Conservation (phyloP, 2,113 vertebrate species). For the Bubo scandiacus region DNA sequence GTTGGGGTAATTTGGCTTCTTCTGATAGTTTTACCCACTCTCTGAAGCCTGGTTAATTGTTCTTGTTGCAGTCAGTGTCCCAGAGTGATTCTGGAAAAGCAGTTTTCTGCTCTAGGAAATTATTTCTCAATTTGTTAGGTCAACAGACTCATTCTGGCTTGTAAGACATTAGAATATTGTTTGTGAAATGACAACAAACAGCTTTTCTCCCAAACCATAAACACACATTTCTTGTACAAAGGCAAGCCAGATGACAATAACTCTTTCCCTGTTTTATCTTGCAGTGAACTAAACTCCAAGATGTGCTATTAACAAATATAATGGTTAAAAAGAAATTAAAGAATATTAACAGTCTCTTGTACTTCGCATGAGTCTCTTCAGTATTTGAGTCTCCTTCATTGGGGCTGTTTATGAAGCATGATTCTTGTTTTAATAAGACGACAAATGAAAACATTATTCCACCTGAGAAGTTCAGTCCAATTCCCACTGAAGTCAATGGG, state of each 20-base stretch:
- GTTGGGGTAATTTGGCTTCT: neutral
- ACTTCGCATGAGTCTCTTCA: neutral
- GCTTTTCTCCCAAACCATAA: neutral
- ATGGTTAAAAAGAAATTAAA: neutral
- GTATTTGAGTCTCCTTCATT: neutral
- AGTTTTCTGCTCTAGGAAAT: slow-evolving; percentile 16
- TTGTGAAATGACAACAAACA: neutral
- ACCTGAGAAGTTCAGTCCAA: neutral
- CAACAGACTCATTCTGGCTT: neutral
- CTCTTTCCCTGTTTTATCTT: neutral
- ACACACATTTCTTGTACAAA: neutral
- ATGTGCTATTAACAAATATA: neutral
- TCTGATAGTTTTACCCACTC: neutral
- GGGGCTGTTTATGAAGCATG: neutral
- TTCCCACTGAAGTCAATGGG: neutral
- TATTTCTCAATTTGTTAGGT: neutral
- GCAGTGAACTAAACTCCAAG: neutral
- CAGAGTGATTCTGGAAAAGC: neutral
- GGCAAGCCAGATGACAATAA: neutral
- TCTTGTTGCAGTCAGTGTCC: neutral
- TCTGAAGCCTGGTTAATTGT: neutral
- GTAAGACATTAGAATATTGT: neutral
- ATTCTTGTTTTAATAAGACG: neutral
- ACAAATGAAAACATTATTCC: neutral
- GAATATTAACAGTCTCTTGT: neutral